Conservation (phyloP, 2,888 invertebrate species). For the Tiliacea aurago region DNA sequence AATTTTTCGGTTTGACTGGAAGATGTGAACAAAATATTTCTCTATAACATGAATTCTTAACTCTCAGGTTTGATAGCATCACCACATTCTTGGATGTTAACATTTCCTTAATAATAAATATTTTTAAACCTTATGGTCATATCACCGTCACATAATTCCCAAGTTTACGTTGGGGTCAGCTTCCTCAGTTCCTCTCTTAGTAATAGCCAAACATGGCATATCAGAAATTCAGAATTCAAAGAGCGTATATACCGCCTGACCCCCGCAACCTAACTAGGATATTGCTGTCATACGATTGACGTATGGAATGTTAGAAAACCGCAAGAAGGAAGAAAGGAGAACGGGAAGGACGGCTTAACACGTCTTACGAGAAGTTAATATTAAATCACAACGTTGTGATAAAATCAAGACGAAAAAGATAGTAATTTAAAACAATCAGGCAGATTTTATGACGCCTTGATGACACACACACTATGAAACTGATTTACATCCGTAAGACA, state of each 20-base stretch:
- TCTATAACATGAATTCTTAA: slow-evolving; percentile 16
- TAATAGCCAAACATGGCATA: slow-evolving; percentile 7
- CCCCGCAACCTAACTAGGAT: slow-evolving; percentile 25
- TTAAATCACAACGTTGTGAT: slow-evolving; percentile 6
- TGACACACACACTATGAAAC: too few relatives aligned
- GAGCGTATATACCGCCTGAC: slow-evolving; percentile 24
- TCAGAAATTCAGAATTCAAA: slow-evolving; percentile 51
- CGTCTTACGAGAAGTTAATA: slow-evolving; percentile 2
- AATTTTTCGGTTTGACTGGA: neutral
- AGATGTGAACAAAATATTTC: neutral
- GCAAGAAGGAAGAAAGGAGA: neutral
- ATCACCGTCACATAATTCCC: neutral
- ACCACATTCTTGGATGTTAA: slow-evolving; percentile 14
- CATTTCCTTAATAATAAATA: slow-evolving; percentile 24
- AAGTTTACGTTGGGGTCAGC: neutral
- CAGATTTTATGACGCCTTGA: slow-evolving; percentile 16
- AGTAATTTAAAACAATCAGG: slow-evolving; percentile 26
- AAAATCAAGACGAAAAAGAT: neutral
- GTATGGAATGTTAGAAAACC: slow-evolving; percentile 18
- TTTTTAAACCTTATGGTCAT: slow-evolving; percentile 1
- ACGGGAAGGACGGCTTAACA: neutral
- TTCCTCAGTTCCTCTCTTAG: slow-evolving; percentile 21
- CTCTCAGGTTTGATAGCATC: slow-evolving; percentile 14
- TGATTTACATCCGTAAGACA: too few relatives aligned
- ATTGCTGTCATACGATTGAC: slow-evolving; percentile 35